These are phyloP conservation scores for Caranx ignobilis DNA, from an alignment of 2,113 vertebrate genomes.

Conservation along the genomic window DNA sequence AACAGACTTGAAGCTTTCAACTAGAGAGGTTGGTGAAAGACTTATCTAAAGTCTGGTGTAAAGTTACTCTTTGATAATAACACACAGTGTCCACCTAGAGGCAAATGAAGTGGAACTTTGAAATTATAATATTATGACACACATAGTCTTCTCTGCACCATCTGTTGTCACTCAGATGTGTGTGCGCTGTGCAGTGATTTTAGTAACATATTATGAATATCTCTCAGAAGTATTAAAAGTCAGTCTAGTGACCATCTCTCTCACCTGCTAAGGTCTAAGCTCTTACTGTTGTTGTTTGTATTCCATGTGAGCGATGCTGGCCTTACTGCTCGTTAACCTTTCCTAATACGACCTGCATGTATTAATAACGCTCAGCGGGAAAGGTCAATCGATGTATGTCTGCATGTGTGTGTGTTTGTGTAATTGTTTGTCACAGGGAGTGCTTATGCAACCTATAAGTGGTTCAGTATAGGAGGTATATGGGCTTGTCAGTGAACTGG, in stretches of 20 bases:
- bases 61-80: background rate
- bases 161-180: background rate
- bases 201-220: slow-evolving; percentile 14
- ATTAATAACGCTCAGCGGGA: slow-evolving; percentile 82
- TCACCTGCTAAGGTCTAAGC: slow-evolving; percentile 25
- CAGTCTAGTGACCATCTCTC: slow-evolving; percentile 7
- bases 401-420: slow-evolving; percentile 55
- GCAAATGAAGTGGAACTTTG: background rate
- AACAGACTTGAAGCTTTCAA: background rate
- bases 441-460: slow-evolving; percentile 65
- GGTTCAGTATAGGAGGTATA: slow-evolving; percentile 48
- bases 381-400: slow-evolving; percentile 81
- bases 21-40: background rate
- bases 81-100: background rate
- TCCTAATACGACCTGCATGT: slow-evolving; percentile 79
- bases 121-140: background rate
- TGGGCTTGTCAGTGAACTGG: slow-evolving; percentile 46
- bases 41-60: background rate
- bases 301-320: slow-evolving; percentile 61
- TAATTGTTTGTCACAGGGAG: slow-evolving; percentile 74
- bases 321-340: slow-evolving; percentile 84
- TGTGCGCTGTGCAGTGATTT: background rate
- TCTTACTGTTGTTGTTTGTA: slow-evolving; percentile 68
- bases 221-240: slow-evolving; percentile 7
- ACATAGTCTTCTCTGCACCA: no score